Evolutionary conservation across 2,113 vertebrate species (phyloP).

Genomic region (Chloroceryle aenea): DNA sequence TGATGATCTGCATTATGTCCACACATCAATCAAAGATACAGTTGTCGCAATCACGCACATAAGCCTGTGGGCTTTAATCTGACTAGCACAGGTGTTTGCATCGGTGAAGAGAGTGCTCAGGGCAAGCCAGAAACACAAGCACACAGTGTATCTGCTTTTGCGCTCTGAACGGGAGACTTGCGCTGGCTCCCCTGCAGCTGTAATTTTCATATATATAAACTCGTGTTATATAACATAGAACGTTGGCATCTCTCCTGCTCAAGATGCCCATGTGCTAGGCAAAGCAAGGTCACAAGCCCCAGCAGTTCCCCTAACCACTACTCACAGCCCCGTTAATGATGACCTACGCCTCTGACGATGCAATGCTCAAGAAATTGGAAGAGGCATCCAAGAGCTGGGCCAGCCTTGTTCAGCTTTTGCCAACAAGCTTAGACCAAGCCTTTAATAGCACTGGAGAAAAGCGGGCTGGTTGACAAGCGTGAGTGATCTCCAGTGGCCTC

Average conservation of each 20-base stretch:
- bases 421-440: background rate
- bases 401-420: background rate
- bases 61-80: background rate
- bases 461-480: background rate
- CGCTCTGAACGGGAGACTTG: accelerated
- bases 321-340: background rate
- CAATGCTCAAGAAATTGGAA: background rate
- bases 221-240: background rate
- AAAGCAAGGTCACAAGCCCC: background rate
- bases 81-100: background rate
- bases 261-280: background rate
- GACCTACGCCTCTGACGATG: background rate
- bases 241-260: background rate
- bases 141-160: background rate
- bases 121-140: background rate
- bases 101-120: background rate
- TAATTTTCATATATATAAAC: background rate
- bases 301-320: background rate
- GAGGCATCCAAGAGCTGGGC: background rate
- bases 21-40: background rate
- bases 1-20: background rate
- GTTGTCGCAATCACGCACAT: background rate
- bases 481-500: background rate
- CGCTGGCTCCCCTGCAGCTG: background rate
- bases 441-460: background rate